Evolutionary conservation across 2,113 vertebrate genomes (phyloP), one percentile per base, ranked within the genome.

Genomic region (Zeus faber): DNA sequence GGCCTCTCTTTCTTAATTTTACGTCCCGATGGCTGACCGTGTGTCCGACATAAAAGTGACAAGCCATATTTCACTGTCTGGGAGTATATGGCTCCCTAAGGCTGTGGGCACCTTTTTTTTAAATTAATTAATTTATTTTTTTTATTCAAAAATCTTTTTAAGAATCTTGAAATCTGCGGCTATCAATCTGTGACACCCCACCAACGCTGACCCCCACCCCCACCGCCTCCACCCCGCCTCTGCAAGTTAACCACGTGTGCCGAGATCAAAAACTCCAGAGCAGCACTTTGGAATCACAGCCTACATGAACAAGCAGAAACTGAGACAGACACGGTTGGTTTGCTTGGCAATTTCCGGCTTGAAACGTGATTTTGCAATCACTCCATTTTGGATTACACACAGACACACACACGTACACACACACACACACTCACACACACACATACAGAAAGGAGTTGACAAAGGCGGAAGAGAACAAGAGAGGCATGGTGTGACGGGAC

Each of bases 1-100:
- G 75, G 74, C 70, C 63, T 65, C 65, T 80, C 76, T 80, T 73
- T 81, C 77, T 87, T 85, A 75, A 84, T 83, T 83, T 84, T 74
- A 82, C 74, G 76, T 79, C 80, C 76, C 74, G 72, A 60, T 65
- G 71, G 74, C 68, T 46, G 49, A 67, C 63, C 83, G 80, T 67
- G 70, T 65, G 69, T 62, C 52, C 22, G 43, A 77, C 72, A 77
- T 86, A 79, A 88, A 88, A 83, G 72, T 71, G 75, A 84, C 73
- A 64, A 71, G 81, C 72, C 54, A 56, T 80, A 80, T 81, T 85
- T 85, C 77, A 80, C 57, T 43, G 18, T 67, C 66, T 33, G 9
- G 17, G 60, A 58, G 65, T 67, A 81, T 75, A 57, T 25, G 55
- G 63, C 62, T 76, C 62, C 50, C 35, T 2, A 55, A 70, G 73